Conservation (phyloP, 2,888 invertebrate genomes). For the Eupithecia centaureata region DNA sequence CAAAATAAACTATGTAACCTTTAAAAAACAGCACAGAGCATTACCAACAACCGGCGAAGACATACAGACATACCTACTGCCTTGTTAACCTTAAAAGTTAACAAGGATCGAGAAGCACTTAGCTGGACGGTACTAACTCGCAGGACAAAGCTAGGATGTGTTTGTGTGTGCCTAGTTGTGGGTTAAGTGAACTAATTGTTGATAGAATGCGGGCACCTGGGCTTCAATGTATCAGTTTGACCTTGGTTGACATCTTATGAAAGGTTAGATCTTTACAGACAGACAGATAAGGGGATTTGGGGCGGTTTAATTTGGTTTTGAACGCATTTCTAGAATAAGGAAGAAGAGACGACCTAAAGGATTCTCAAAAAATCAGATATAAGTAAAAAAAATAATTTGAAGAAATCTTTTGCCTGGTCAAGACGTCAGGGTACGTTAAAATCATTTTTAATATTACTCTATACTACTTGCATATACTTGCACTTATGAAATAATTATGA, state of each 20-base stretch:
- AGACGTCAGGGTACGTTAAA: background rate
- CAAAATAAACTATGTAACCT: background rate
- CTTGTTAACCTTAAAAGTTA: conserved; percentile 81
- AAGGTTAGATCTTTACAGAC: background rate
- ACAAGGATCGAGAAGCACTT: conserved; percentile 81
- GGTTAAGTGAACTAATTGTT: conserved; percentile 79
- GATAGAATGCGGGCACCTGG: conserved; percentile 70
- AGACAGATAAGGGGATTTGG: too few species aligned
- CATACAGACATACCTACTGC: conserved; percentile 54
- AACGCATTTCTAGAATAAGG: too few species aligned
- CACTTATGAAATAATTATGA: too few species aligned
- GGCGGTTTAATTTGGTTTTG: too few species aligned
- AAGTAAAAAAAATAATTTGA: background rate
- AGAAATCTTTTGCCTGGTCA: background rate
- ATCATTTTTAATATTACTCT: too few species aligned
- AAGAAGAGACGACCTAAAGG: too few species aligned
- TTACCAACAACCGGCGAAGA: conserved; percentile 62
- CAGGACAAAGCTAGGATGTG: conserved; percentile 78
- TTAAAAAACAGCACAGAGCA: background rate
- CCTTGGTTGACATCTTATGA: conserved; percentile 5
- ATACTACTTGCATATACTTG: too few species aligned
- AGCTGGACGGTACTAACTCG: conserved; percentile 68
- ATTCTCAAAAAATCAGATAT: too few species aligned
- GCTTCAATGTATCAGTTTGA: background rate
- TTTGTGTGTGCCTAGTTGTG: conserved; percentile 77